Percentiles rank a stretch among this genome's conserved stretches.
Conservation (phyloP, 2,113 vertebrate species). For the Nematolebias whitei region DNA sequence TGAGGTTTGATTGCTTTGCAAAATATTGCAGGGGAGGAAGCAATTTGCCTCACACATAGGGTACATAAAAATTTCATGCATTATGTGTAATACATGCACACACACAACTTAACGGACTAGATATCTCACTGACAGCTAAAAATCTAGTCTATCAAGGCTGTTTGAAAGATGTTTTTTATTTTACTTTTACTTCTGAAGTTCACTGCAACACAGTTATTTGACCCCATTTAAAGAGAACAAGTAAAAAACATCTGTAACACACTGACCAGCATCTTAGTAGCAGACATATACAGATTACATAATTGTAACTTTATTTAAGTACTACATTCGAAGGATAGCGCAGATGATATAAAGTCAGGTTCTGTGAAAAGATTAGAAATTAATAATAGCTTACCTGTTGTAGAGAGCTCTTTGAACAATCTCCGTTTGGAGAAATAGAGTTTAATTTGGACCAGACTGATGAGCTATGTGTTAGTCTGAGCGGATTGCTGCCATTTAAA, state of each 20-base stretch:
- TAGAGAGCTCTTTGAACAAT: too few relatives aligned
- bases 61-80: conserved; percentile 22
- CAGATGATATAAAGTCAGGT: too few relatives aligned
- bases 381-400: too few relatives aligned
- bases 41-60: conserved; percentile 29
- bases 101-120: neutral
- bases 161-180: neutral
- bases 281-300: neutral
- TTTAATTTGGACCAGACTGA: too few relatives aligned
- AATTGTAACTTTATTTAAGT: too few relatives aligned
- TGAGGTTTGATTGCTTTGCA: conserved; percentile 42
- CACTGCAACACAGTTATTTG: conserved; percentile 40
- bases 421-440: too few relatives aligned
- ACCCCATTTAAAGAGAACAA: conserved; percentile 4
- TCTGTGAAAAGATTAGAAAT: too few relatives aligned
- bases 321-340: too few relatives aligned
- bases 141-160: conserved; percentile 5
- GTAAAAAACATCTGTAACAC: neutral
- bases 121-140: conserved; percentile 3
- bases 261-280: neutral
- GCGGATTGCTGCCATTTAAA: too few relatives aligned
- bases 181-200: conserved; percentile 3
- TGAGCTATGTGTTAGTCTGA: too few relatives aligned
- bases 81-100: neutral
- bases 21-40: conserved; percentile 24